These are phyloP conservation scores for Hyperoodon ampullatus DNA, from an alignment of 2,113 vertebrate species.

Conservation along the genomic window DNA sequence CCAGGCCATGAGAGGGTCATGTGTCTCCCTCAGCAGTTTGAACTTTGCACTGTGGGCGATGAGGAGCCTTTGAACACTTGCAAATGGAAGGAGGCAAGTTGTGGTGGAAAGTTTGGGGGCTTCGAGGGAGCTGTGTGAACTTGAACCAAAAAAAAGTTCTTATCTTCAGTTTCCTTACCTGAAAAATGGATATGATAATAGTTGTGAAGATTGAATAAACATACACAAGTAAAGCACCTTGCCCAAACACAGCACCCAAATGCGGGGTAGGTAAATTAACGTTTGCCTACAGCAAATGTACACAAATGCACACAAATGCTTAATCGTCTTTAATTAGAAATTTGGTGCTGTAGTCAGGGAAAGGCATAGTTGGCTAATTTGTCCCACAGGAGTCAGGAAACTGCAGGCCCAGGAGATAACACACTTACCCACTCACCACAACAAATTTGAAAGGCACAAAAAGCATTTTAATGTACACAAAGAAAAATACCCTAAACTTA, in stretches of 20 bases:
- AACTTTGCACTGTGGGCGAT: background rate
- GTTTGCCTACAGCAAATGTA: background rate
- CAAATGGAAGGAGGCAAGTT: background rate
- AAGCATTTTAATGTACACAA: background rate
- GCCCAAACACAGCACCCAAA: background rate
- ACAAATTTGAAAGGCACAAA: background rate
- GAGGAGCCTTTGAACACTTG: background rate
- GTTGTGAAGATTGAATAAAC: background rate
- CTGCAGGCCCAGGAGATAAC: background rate
- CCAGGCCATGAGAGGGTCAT: background rate
- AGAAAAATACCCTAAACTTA: slow-evolving; percentile 10
- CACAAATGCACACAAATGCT: background rate
- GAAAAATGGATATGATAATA: background rate
- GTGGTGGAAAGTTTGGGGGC: background rate
- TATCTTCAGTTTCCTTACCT: background rate
- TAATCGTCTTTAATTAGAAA: slow-evolving; percentile 30
- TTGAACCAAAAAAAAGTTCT: background rate
- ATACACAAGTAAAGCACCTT: background rate
- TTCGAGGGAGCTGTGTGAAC: background rate
- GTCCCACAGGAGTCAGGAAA: background rate
- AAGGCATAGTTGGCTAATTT: background rate
- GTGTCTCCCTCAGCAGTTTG: background rate
- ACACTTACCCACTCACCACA: background rate
- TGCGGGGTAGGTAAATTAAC: background rate
- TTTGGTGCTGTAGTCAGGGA: background rate